Evolutionary conservation across 2,888 invertebrate genomes (phyloP).

Genomic region (Phlogophora meticulosa): DNA sequence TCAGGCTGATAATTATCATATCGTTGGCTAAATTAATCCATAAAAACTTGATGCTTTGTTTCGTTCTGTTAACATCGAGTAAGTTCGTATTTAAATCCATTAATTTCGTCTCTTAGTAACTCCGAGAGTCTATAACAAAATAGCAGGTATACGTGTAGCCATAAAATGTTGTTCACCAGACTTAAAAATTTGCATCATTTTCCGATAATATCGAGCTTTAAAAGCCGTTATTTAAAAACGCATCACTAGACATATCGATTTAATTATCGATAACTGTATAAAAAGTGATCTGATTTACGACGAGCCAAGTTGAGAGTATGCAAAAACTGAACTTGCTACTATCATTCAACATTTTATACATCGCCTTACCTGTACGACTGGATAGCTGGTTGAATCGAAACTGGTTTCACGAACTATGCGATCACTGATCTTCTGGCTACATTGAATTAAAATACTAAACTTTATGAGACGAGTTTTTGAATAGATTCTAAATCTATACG

Average conservation of each 20-base stretch:
- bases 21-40: no score
- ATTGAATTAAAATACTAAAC: conserved; percentile 26
- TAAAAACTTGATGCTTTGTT: background rate
- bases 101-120: no score
- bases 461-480: conserved; percentile 8
- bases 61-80: conserved; percentile 4
- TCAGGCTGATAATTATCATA: no score
- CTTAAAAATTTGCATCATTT: conserved; percentile 4
- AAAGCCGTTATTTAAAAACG: conserved; percentile 30
- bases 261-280: conserved; percentile 50
- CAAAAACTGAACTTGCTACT: conserved; percentile 52
- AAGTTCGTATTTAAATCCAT: background rate
- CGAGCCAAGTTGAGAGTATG: conserved; percentile 25
- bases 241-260: conserved; percentile 46
- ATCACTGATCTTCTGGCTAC: conserved; percentile 42
- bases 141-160: no score
- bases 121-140: no score
- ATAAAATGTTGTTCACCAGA: background rate
- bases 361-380: conserved; percentile 38
- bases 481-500: conserved; percentile 9
- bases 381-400: conserved; percentile 46
- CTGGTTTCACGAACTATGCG: conserved; percentile 56
- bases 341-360: conserved; percentile 60
- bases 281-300: conserved; percentile 54
- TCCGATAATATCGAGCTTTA: conserved; percentile 17